Evolutionary conservation across 2,113 vertebrate species (phyloP).

Genomic region (Petrocephalus zakoni): DNA sequence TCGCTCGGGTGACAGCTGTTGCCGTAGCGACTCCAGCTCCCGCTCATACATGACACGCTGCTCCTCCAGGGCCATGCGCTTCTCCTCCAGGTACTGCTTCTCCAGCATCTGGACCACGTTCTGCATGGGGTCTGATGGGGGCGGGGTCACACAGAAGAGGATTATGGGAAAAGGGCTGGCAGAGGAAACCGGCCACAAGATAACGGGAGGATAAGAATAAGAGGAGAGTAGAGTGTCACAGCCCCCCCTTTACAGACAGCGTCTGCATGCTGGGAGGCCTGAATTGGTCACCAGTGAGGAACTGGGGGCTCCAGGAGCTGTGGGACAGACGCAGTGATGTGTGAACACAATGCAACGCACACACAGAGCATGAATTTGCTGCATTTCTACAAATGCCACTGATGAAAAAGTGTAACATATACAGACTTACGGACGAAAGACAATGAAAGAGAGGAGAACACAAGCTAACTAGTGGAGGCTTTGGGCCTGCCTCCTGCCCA

Average conservation of each 20-base stretch:
- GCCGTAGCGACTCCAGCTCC: conserved; percentile 83
- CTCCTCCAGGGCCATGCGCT: conserved; percentile 85
- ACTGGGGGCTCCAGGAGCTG: too few species aligned
- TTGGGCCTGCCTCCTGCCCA: neutral
- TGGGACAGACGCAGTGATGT: neutral
- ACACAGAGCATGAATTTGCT: neutral
- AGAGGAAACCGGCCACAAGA: neutral
- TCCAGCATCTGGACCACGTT: conserved; percentile 91
- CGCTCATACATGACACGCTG: conserved; percentile 94
- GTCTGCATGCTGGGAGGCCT: neutral
- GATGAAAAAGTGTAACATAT: neutral
- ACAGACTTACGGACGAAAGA: neutral
- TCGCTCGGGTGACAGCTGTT: conserved; percentile 86
- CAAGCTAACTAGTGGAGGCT: neutral
- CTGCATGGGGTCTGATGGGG: conserved; percentile 80
- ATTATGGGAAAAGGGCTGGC: neutral
- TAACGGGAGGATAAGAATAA: neutral
- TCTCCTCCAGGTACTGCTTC: conserved; percentile 94
- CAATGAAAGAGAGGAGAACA: neutral
- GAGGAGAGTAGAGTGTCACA: neutral
- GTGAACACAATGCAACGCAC: neutral
- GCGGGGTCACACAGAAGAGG: neutral
- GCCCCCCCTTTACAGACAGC: neutral
- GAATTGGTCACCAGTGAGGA: neutral
- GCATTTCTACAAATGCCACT: neutral